Evolutionary conservation across 2,888 invertebrate genomes (phyloP).

Genomic region (Sarcophaga subvicina): DNA sequence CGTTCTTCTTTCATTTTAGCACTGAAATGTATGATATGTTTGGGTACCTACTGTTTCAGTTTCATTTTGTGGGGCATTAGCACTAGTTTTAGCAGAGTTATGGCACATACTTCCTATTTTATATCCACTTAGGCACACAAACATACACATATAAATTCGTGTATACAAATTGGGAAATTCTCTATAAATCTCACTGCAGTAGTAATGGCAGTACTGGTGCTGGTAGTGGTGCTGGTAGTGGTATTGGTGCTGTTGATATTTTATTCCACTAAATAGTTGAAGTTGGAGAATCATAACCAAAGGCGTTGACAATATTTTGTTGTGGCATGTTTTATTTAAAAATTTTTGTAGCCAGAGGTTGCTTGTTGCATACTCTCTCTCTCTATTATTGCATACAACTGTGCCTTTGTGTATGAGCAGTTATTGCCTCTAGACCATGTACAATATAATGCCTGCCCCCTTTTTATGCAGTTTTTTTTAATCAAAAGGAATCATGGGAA

Average conservation of each 20-base stretch:
- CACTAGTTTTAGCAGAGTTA: too few species aligned
- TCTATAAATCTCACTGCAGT: not conserved
- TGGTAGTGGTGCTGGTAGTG: too few species aligned
- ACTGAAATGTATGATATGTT: too few species aligned
- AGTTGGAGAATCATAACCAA: conserved; percentile 60
- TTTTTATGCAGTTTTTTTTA: conserved; percentile 28
- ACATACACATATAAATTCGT: not conserved
- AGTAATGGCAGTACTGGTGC: not conserved
- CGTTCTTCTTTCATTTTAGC: too few species aligned
- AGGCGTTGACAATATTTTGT: conserved; percentile 67
- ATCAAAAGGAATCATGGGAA: conserved; percentile 51
- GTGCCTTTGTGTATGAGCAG: not conserved
- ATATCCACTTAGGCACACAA: too few species aligned
- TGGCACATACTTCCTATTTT: too few species aligned
- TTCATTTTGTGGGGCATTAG: not conserved
- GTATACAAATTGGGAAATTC: not conserved
- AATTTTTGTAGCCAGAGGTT: conserved; percentile 31
- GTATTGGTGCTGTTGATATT: too few species aligned
- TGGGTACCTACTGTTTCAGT: not conserved
- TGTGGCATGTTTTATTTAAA: conserved; percentile 58
- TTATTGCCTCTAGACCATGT: not conserved
- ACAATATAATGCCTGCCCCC: not conserved
- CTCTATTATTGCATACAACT: not conserved
- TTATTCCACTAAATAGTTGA: conserved; percentile 37
- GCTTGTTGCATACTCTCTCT: not conserved